These are phyloP conservation scores for Acanthoscelides obtectus DNA, from an alignment of 2,888 invertebrate genomes.

Conservation along the genomic window DNA sequence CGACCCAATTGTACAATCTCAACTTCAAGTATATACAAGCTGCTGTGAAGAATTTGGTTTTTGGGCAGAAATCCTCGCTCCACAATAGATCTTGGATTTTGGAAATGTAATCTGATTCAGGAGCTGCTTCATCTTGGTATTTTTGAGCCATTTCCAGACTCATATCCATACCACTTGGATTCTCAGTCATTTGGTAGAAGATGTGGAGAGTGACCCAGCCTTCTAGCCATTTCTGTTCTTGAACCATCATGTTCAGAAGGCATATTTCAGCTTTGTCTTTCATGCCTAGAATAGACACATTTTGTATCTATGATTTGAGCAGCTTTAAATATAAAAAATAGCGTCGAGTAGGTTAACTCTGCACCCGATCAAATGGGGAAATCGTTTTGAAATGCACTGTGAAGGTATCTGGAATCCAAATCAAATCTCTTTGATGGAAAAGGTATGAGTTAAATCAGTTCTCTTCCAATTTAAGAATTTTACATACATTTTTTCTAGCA, in stretches of 20 bases:
- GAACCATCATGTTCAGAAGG: constrained; percentile 36
- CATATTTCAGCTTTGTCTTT: constrained; percentile 41
- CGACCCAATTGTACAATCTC: constrained; percentile 35
- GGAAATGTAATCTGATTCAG: constrained; percentile 23
- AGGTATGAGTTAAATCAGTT: too few species aligned
- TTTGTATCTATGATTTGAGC: too few species aligned
- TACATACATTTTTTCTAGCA: too few species aligned
- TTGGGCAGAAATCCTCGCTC: constrained; percentile 32
- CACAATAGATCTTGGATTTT: constrained; percentile 37
- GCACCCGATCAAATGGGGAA: too few species aligned
- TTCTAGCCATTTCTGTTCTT: constrained; percentile 38
- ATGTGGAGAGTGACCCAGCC: constrained; percentile 42
- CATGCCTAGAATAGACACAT: background rate
- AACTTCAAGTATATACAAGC: constrained; percentile 39
- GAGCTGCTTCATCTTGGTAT: constrained; percentile 23
- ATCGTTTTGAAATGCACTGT: too few species aligned
- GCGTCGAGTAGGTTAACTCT: too few species aligned
- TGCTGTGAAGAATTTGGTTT: constrained; percentile 35
- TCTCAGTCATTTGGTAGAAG: constrained; percentile 36
- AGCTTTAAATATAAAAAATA: too few species aligned
- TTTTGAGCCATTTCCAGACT: constrained; percentile 37
- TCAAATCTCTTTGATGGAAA: too few species aligned
- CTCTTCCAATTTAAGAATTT: too few species aligned
- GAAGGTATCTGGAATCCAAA: too few species aligned
- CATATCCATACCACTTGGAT: constrained; percentile 38